Percentiles rank a stretch among this genome's conserved stretches.
Conservation (phyloP, 1,140 invertebrate species). For the Drosophila ohnishii region DNA sequence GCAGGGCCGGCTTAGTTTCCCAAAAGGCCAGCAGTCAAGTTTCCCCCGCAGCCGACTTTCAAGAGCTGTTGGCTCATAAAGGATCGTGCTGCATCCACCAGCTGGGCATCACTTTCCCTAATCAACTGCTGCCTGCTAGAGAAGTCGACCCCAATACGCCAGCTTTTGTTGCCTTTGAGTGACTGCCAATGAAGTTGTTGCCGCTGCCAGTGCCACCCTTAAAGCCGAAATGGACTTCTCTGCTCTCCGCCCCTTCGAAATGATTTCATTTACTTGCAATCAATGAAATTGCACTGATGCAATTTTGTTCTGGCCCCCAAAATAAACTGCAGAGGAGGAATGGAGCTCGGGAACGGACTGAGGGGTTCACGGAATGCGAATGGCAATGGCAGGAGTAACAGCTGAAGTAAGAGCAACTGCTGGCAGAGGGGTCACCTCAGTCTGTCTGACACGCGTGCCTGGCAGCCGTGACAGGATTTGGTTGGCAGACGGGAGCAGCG, state of each 20-base stretch:
- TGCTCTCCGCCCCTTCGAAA: constrained; percentile 28
- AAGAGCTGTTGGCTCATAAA: constrained; percentile 21
- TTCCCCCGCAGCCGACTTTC: background rate
- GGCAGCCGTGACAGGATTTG: constrained; percentile 36
- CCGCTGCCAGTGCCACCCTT: constrained; percentile 4
- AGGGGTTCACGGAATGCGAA: background rate
- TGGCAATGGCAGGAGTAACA: constrained; percentile 18
- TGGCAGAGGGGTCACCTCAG: constrained; percentile 8
- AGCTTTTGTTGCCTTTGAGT: constrained; percentile 16
- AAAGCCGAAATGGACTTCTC: constrained; percentile 40
- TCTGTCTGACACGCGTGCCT: constrained; percentile 54
- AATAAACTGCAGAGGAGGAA: constrained; percentile 56
- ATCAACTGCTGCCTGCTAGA: constrained; percentile 17
- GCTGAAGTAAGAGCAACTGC: background rate
- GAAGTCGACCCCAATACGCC: constrained; percentile 24
- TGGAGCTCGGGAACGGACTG: constrained; percentile 25
- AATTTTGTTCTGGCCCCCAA: constrained; percentile 63
- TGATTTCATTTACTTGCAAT: constrained; percentile 82
- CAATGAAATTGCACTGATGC: constrained; percentile 79
- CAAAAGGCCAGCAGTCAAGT: background rate
- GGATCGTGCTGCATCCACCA: background rate
- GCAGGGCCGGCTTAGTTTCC: constrained; percentile 7
- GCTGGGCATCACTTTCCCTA: constrained; percentile 27
- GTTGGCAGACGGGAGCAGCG: constrained; percentile 31
- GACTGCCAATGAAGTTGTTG: constrained; percentile 36